Conservation (phyloP, 2,888 invertebrate genomes). For the Polyommatus icarus region DNA sequence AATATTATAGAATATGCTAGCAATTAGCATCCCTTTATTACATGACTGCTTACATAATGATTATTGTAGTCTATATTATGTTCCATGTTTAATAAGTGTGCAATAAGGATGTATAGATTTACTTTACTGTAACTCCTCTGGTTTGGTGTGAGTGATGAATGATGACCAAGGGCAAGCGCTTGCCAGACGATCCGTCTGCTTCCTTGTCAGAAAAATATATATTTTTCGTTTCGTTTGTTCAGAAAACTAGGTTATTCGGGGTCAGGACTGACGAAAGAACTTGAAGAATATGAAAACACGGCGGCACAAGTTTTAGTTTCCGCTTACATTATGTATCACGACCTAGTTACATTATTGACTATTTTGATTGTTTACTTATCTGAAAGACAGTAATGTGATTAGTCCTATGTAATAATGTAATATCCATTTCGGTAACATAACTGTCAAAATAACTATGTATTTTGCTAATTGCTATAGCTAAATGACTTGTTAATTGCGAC, state of each 20-base stretch:
- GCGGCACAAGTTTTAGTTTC: conserved; percentile 8
- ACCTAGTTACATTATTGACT: conserved; percentile 22
- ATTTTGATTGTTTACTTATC: conserved; percentile 1
- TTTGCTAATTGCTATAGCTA: too few species aligned
- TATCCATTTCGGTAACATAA: not conserved
- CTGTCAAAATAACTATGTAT: too few species aligned
- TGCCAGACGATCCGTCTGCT: not conserved
- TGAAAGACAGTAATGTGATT: not conserved
- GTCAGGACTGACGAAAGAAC: conserved; percentile 3
- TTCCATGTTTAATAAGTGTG: too few species aligned
- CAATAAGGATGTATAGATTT: too few species aligned
- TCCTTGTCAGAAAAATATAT: not conserved
- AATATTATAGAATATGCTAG: too few species aligned
- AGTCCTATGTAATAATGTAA: not conserved
- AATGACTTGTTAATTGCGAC: too few species aligned
- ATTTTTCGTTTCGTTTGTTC: conserved; percentile 14
- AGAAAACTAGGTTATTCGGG: conserved; percentile 11
- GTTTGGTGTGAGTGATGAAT: not conserved
- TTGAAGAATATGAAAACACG: conserved; percentile 17
- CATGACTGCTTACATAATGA: too few species aligned
- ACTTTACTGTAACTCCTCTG: not conserved
- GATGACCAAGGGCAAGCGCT: not conserved
- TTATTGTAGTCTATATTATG: too few species aligned
- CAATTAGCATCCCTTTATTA: too few species aligned
- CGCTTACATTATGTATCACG: conserved; percentile 5